Base-by-base conservation (phyloP, 1,140 invertebrate genomes). In the Drosophila ercepeae region DNA sequence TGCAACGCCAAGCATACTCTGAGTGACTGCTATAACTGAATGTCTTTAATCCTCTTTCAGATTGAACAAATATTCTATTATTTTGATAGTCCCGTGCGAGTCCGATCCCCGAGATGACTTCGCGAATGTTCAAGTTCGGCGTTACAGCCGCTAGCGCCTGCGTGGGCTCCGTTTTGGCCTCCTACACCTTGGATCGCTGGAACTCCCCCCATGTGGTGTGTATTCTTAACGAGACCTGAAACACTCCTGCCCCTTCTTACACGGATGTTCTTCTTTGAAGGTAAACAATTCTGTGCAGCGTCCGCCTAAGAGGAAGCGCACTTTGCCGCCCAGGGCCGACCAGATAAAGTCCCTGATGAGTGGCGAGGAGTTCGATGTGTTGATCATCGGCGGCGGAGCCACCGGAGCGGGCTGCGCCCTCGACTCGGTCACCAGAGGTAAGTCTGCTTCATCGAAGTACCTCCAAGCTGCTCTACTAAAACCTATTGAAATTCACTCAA, bases 321-420 rank as follows among this genome's bases (percentile, higher is more conserved):
- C 94, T 3, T 91, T 98, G 32, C 97, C 97, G 1, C 93, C 95
- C 1, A 93, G 98, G 70, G 93, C 94, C 4, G 95, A 98, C 5
- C 97, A 99, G 89, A 92, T 99, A 1, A 94, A 95, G 51, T 94
- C 94, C 1, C 92, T 99, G 9, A 94, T 97, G 91, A 94, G 93
- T 13, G 95, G 95, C 9, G 94, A 95, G 39, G 92, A 93, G 42
- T 99, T 96, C 91, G 99, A 99, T 93, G 94, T 99, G 18, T 93
- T 99, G 1, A 96, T 99, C 49, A 96, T 99, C 89, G 99, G 99
- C 6, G 98, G 98, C 11, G 98, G 98, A 46, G 98, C 98, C 14
- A 99, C 98, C 0, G 98, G 98, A 1, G 94, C 96, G 14, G 98
- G 98, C 13, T 98, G 98, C 89, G 98, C 98, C 9, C 92, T 99